A percentile compares a stretch with the other conserved stretches of the same genome.
Conservation (phyloP, 2,113 vertebrate species). For the Struthidea cinerea region DNA sequence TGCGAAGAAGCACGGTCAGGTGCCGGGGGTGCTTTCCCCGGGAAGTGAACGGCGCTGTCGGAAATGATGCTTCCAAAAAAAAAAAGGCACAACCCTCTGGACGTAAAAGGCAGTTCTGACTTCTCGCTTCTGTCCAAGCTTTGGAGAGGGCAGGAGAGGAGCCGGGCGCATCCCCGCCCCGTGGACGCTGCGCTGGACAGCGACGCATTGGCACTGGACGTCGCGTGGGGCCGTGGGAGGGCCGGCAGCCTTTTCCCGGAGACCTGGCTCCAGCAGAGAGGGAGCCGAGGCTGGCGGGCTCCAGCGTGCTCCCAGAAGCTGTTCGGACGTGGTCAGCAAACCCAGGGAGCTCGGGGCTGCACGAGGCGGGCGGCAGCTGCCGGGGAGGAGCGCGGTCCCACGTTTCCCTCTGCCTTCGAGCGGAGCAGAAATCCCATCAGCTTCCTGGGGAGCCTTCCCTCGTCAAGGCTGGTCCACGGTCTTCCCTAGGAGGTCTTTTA, state of each 20-base stretch:
- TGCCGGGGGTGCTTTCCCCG: not conserved
- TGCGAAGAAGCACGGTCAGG: not conserved
- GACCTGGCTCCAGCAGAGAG: not conserved
- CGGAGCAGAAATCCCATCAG: not conserved
- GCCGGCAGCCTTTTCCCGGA: not conserved
- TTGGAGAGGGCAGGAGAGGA: not conserved
- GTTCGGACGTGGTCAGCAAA: not conserved
- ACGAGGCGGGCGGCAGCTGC: fast-evolving
- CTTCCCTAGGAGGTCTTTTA: not conserved
- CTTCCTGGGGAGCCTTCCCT: not conserved
- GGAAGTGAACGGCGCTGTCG: not conserved
- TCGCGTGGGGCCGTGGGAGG: not conserved
- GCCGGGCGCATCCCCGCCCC: not conserved
- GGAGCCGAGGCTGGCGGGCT: not conserved
- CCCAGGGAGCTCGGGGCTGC: not conserved
- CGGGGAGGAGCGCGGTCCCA: not conserved
- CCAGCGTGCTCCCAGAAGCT: fast-evolving
- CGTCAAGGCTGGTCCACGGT: not conserved
- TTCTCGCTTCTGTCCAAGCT: not conserved
- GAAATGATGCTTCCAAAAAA: not conserved
- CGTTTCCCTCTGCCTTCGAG: not conserved
- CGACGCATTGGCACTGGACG: conserved; percentile 1
- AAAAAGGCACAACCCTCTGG: conserved; percentile 43
- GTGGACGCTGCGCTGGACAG: not conserved
- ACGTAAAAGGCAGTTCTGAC: conserved; percentile 16